A percentile compares a stretch with the other conserved stretches of the same genome.
phyloP scores from a whole-genome alignment of 2,888 invertebrate genomes.

The Cybosia mesomella region DNA sequence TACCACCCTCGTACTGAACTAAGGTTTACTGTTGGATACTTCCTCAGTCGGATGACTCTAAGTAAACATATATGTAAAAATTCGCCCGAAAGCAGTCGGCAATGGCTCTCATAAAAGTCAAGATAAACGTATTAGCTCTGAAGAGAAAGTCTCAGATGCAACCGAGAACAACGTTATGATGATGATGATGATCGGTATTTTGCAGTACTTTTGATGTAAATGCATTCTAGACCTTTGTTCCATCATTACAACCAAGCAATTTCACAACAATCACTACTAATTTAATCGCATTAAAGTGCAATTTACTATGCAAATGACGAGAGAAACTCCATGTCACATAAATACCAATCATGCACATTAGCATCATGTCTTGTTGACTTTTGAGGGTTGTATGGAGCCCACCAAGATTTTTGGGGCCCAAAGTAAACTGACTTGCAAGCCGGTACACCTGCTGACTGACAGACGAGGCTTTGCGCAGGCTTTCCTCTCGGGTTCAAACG shows the following conservation, averaged over 20 bases:
- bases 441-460: too few relatives aligned
- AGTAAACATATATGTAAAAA: too few relatives aligned
- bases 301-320: conserved; percentile 5
- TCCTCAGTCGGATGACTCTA: too few relatives aligned
- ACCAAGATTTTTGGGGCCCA: too few relatives aligned
- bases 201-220: neutral
- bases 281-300: conserved; percentile 5
- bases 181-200: neutral
- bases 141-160: neutral
- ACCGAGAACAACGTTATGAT: neutral
- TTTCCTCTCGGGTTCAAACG: too few relatives aligned
- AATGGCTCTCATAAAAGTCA: too few relatives aligned
- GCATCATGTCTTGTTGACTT: neutral
- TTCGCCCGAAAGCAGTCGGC: too few relatives aligned
- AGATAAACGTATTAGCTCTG: neutral
- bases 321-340: conserved; percentile 13
- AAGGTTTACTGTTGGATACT: too few relatives aligned
- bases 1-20: too few relatives aligned
- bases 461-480: too few relatives aligned
- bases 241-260: neutral
- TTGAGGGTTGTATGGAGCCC: neutral
- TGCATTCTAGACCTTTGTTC: neutral
- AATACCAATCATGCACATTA: conserved; percentile 11
- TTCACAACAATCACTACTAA: neutral
- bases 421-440: too few relatives aligned